Base-by-base conservation (phyloP, 2,888 invertebrate genomes). In the Agrenia bidenticulata region DNA sequence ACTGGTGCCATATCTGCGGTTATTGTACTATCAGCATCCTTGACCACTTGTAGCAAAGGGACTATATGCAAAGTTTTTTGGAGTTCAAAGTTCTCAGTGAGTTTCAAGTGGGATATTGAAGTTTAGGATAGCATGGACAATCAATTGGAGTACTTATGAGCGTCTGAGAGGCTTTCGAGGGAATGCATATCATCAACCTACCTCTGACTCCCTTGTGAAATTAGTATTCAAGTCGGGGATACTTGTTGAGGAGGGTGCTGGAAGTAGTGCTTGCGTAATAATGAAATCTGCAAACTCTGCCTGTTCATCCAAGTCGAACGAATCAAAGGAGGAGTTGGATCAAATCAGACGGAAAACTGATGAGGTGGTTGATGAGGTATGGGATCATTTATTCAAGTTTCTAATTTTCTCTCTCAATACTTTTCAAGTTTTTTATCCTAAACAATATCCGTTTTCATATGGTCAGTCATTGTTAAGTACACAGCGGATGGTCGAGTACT, bases 291-390 rank as follows among this genome's bases (percentile, higher is more conserved):
- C 27, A 15, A 26, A 26, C 27, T 55, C 55, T 9, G 55, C 55
- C n/a, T 55, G 23, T 23, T 23, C 23, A 7, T 55, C 55, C 21
- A 55, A 32, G 32, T 55, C 55, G 9, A 32, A 4, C 11, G 55
- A 55, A 55, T 55, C 49, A 13, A 65, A 63, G 56, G 54, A 41
- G 13, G 68, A 69, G 49, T 21, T 69, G 58, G 65, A 65, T 13
- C 63, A 69, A 56, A 45, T 69, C 50, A 54, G 39, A 23, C 61
- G 63, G 19, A 53, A 58, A 21, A 59, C 62, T 17, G 56, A 19
- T 26, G 68, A 69, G 9, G 68, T 69, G 26, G 62, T 65, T 21
- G 65, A 69, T 27, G 68, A 69, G 65, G 68, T 68, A 61, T 57
- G 58, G 23, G 19, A 39, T 55, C 49, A 11, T 42, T 15, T 15